Base-by-base conservation (phyloP, 1,140 invertebrate genomes). In the Megathymus violae region DNA sequence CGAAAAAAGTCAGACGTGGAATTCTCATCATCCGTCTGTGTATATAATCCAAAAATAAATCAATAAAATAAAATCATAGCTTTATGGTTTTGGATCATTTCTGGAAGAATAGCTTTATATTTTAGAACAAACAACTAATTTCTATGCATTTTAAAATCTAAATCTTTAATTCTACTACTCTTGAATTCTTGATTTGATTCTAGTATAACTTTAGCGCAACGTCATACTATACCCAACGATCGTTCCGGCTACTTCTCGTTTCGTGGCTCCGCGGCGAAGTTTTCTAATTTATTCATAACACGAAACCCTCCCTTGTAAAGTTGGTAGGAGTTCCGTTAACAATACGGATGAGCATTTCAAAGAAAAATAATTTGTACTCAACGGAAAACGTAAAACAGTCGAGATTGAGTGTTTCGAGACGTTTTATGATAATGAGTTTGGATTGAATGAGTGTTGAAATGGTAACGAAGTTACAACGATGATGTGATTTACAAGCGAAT, bases 251-350 rank as follows among this genome's bases (percentile, higher is more conserved):
- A 9, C 27, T 68, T 65, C 73, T 13, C n/a, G 48, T 69, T 70
- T 62, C 38, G 38, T 68, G 67, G 72, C 76, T 68, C 63, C 19
- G 62, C 50, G 43, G 56, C 36, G 69, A 85, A 88, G 82, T 86
- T 88, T 81, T 81, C 71, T 86, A 85, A 88, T 86, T 88, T 88
- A 88, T 88, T 88, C 85, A 88, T 88, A 83, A 83, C 85, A 85
- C 72, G 73, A 71, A 78, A 76, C 73, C 67, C 71, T 41, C 71
- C 76, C 76, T 78, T 77, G 80, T 80, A 70, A 74, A 83, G 71
- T 85, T 76, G 72, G 65, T 66, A 68, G 50, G 74, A 82, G 74
- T 85, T 85, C 71, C 67, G 69, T 71, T 68, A 80, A 86, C 82
- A 85, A 82, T 80, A 80, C 69, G 64, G 75, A 84, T 78, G 77